These are phyloP conservation scores for Subanguina moxae DNA, from an alignment of 1,140 invertebrate species.

Conservation along the genomic window DNA sequence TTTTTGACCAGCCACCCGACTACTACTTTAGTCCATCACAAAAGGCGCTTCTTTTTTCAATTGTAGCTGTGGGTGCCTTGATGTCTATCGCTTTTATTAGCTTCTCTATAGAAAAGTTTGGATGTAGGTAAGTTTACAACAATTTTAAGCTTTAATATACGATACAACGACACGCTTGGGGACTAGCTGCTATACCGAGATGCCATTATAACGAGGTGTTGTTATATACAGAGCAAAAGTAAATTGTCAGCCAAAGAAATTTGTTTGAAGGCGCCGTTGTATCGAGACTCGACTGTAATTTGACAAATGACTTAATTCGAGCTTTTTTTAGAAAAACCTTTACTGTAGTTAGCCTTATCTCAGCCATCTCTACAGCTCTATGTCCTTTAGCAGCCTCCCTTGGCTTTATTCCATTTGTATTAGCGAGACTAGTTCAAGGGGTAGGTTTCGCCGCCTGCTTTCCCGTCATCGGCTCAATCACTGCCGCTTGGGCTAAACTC, in stretches of 20 bases:
- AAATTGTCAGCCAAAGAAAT: too few species aligned
- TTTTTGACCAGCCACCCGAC: constrained; percentile 40
- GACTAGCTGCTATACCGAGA: too few species aligned
- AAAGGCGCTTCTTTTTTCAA: constrained; percentile 39
- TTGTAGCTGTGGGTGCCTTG: constrained; percentile 41
- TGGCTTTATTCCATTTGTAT: constrained; percentile 36
- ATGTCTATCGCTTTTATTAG: constrained; percentile 29
- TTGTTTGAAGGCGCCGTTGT: too few species aligned
- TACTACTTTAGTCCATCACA: constrained; percentile 33
- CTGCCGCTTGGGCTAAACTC: constrained; percentile 35
- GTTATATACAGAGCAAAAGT: too few species aligned
- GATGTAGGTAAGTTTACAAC: constrained; percentile 26
- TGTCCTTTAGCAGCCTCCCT: constrained; percentile 28
- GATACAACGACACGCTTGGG: too few species aligned
- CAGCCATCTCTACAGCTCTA: constrained; percentile 34
- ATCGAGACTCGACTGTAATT: too few species aligned
- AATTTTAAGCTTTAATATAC: neutral
- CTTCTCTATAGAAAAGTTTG: constrained; percentile 18
- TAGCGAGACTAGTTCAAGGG: constrained; percentile 36
- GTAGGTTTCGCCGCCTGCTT: constrained; percentile 40
- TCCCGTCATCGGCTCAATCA: constrained; percentile 39
- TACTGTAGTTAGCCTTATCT: constrained; percentile 43
- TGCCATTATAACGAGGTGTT: too few species aligned
- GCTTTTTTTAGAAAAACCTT: constrained; percentile 39
- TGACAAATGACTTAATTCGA: constrained; percentile 8